Evolutionary conservation across 2,113 vertebrate genomes (phyloP), one percentile per base, ranked within the genome.

Genomic region (Pomatorhinus ruficollis): DNA sequence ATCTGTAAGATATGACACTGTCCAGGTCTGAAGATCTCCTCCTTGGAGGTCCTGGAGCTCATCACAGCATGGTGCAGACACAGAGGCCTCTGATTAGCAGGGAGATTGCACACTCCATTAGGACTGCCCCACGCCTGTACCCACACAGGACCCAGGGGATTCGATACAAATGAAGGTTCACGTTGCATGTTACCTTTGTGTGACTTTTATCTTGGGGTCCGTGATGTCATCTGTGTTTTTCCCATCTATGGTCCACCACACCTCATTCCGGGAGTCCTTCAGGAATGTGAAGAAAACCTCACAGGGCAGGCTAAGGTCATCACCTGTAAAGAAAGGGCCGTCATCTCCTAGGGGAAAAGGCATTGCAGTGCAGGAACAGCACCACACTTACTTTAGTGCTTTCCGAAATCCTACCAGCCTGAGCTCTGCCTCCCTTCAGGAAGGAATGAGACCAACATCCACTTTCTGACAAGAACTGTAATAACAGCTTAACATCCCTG

Each of bases 211-310:
- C 44, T 97, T 97, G 3, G 92, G 52, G 18, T 98, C 98, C 0
- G 56, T 28, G 16, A 98, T 87, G 5, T 98, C 95, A 5, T 98
- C 98, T 66, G 98, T 95, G 35, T 89, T 98, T 89, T 97, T 98
- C 31, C 99, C 99, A 70, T 99, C 98, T 24, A 99, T 96, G 8
- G 98, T 98, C 99, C 99, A 99, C 99, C 99, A 99, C n/a, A 99
- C 97, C 9, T 98, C 98, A 66, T 97, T 97, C 24, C 56, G n/a
- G 11, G 98, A 98, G 37, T 96, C 90, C 6, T 97, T 94, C 76
- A 99, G 86, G 92, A 98, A 98, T 1, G 98, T 98, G 64, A 99
- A 98, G 24, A 74, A 85, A 21, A 96, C 99, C 22, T 47, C 90
- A 87, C 99, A 99, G 13, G 82, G 35, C 28, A 98, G 96, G 25